Base-by-base conservation (phyloP, 2,797 vertebrate genomes). In the Lates japonicus region DNA sequence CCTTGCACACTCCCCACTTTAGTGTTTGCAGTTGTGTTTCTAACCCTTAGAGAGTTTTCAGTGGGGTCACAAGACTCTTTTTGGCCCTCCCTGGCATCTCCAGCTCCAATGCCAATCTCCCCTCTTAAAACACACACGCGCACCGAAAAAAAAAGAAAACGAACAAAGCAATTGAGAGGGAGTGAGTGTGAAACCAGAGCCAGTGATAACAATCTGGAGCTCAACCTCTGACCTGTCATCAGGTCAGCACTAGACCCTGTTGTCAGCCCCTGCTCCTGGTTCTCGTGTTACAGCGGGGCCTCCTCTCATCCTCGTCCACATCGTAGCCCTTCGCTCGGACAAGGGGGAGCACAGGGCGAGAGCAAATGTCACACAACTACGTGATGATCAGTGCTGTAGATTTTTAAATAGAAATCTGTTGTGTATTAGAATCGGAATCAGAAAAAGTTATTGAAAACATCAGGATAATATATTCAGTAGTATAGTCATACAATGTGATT, bases 151-250 rank as follows among this genome's bases (percentile, higher is more conserved):
- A 59, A 60, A 76, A 74, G 81, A 88, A 88, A 89, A 89, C 80
- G 74, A 92, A 92, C 91, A 93, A 90, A 93, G 90, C 90, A 81
- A 85, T 79, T 74, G 89, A 92, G 85, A 90, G 63, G 90, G 92
- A 93, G 90, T 86, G 91, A 91, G 93, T 91, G 91, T 94, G 95
- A 95, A 96, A 96, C 93, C 91, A 92, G 93, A 96, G 87, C 90
- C 93, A 95, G 90, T 90, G 95, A 96, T 95, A 96, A 96, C 93
- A 95, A 94, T 95, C 94, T 94, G 94, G 85, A 90, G 92, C 92
- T 92, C 93, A 90, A 96, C 95, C 95, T 94, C 89, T 94, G 94
- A 95, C 95, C 95, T 92, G 90, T 93, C 91, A 92, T 93, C 92
- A 90, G 94, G 93, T 94, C 94, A 94, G 91, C 89, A 78, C 88